Percentiles rank a stretch among this genome's conserved stretches.
Conservation (phyloP, 2,113 vertebrate species). For the Gymnocephalus cernua region DNA sequence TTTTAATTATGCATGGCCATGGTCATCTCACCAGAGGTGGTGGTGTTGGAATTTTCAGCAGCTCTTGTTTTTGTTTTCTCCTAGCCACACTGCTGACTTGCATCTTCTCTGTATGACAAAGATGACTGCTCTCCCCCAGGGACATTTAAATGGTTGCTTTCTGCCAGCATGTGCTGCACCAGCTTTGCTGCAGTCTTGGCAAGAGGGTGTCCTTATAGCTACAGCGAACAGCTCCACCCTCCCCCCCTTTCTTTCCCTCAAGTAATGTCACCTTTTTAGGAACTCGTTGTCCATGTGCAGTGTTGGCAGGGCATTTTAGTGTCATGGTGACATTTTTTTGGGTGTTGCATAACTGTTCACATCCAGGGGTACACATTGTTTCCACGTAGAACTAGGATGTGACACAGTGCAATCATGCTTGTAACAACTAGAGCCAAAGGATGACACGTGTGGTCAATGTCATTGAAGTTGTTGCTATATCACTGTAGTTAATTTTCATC, state of each 20-base stretch:
- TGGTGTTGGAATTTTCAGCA: slow-evolving; percentile 9
- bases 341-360: slow-evolving; percentile 59
- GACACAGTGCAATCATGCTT: slow-evolving; percentile 5
- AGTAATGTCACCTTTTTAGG: slow-evolving; percentile 46
- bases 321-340: slow-evolving; percentile 39
- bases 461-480: not conserved
- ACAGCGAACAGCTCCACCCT: slow-evolving; percentile 26
- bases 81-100: slow-evolving; percentile 42
- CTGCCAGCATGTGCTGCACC: slow-evolving; percentile 46
- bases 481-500: not conserved
- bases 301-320: slow-evolving; percentile 12
- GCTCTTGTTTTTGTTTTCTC: slow-evolving; percentile 32
- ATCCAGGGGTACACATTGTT: slow-evolving; percentile 20
- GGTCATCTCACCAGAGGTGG: slow-evolving; percentile 20
- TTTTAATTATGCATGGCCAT: slow-evolving; percentile 13
- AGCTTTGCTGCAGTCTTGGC: slow-evolving; percentile 78
- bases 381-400: slow-evolving; percentile 38
- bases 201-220: slow-evolving; percentile 38
- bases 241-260: not conserved
- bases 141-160: slow-evolving; percentile 44
- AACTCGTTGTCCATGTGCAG: slow-evolving; percentile 31
- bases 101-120: slow-evolving; percentile 27
- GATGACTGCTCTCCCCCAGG: slow-evolving; percentile 22
- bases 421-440: not conserved
- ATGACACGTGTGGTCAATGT: not conserved